These are phyloP conservation scores for Onychostoma macrolepis DNA, from an alignment of 2,113 vertebrate genomes.

Conservation along the genomic window DNA sequence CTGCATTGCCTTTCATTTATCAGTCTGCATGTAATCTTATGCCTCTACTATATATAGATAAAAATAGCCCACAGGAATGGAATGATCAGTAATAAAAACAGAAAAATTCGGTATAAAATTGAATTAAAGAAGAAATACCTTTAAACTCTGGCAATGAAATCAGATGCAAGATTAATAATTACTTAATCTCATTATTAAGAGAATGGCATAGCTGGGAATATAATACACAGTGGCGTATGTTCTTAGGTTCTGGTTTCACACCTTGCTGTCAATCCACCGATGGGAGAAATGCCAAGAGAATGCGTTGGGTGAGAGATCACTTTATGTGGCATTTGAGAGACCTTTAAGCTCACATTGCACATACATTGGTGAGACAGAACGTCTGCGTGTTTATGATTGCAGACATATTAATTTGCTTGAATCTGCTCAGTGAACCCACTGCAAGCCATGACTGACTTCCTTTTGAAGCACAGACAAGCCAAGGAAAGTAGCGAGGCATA, in stretches of 20 bases:
- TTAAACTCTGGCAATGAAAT: constrained; percentile 11
- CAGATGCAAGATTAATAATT: neutral
- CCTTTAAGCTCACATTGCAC: constrained; percentile 30
- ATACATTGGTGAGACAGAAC: neutral
- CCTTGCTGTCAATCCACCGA: constrained; percentile 9
- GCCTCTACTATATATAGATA: constrained; percentile 21
- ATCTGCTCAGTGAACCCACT: constrained; percentile 38
- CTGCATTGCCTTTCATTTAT: constrained; percentile 53
- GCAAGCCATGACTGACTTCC: constrained; percentile 40
- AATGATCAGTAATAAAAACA: constrained; percentile 26
- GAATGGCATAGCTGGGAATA: neutral
- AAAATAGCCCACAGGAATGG: constrained; percentile 12
- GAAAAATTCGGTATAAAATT: neutral
- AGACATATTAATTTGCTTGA: constrained; percentile 51
- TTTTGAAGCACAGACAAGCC: constrained; percentile 50
- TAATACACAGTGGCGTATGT: neutral
- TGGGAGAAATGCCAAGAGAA: constrained; percentile 33
- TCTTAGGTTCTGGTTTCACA: constrained; percentile 26
- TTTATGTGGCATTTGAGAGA: constrained; percentile 43
- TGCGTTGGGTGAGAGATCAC: constrained; percentile 1
- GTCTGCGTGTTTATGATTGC: constrained; percentile 35
- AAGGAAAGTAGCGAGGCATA: constrained; percentile 33
- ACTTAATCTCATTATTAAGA: constrained; percentile 4
- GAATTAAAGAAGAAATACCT: constrained; percentile 9
- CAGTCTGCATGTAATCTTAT: constrained; percentile 52